Evolutionary conservation across 1,140 invertebrate genomes (phyloP).

Genomic region (Vanessa tameamea): DNA sequence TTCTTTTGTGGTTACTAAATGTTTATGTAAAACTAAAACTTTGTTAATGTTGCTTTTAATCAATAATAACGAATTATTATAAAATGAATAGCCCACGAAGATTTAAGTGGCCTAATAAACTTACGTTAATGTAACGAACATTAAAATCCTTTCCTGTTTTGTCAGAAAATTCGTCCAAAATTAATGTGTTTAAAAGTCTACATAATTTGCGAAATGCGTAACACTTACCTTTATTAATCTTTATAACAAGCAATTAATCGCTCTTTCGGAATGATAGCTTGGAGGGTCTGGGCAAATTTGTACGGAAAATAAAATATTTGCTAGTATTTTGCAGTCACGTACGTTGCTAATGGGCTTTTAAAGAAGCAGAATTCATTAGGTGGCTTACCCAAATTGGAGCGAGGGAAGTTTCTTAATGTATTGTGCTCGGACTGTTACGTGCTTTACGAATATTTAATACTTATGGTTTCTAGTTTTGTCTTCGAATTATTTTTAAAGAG

Average conservation of each 20-base stretch:
- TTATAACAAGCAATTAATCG: conserved; percentile 37
- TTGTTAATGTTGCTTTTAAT: no score
- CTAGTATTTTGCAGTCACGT: conserved; percentile 45
- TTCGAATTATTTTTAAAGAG: background rate
- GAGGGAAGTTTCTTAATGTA: conserved; percentile 38
- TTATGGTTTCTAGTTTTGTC: background rate
- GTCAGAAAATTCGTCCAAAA: background rate
- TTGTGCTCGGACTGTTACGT: conserved; percentile 28
- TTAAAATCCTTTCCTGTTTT: conserved; percentile 1
- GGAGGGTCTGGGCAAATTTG: conserved; percentile 31
- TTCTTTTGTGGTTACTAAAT: background rate
- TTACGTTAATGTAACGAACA: background rate
- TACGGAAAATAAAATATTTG: conserved; percentile 39
- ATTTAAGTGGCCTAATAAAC: background rate
- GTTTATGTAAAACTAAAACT: background rate
- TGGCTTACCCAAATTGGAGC: conserved; percentile 39
- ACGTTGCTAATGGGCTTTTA: conserved; percentile 47
- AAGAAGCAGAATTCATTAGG: conserved; percentile 49
- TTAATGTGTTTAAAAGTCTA: conserved; percentile 23
- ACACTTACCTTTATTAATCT: conserved; percentile 39
- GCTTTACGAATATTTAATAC: conserved; percentile 25
- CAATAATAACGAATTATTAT: background rate
- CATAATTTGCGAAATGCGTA: conserved; percentile 19
- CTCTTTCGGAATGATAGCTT: conserved; percentile 25
- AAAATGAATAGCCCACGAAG: background rate